Conservation (phyloP, 2,113 vertebrate species). For the Calypte anna region DNA sequence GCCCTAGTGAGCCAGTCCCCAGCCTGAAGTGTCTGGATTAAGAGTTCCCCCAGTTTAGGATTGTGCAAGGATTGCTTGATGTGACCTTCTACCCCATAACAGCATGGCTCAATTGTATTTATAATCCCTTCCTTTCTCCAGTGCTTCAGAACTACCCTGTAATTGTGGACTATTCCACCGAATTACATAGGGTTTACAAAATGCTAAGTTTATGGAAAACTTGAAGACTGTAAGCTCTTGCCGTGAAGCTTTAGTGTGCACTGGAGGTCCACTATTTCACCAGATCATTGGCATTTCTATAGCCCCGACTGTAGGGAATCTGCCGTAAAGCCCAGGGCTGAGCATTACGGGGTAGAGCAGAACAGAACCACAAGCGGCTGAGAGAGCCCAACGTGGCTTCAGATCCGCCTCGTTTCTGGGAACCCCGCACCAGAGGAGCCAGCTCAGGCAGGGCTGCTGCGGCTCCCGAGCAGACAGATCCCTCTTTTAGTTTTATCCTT, state of each 20-base stretch:
- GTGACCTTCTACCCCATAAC: neutral
- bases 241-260: neutral
- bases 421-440: no score
- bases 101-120: neutral
- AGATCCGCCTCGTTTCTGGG: fast-evolving
- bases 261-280: neutral
- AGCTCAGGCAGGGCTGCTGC: no score
- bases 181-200: neutral
- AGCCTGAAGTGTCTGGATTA: fast-evolving
- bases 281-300: fast-evolving
- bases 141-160: neutral
- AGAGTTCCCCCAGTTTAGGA: fast-evolving
- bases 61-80: neutral
- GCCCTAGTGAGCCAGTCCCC: neutral
- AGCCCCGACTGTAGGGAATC: fast-evolving
- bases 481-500: fast-evolving
- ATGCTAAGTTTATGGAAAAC: fast-evolving
- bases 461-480: no score
- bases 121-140: neutral
- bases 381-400: fast-evolving
- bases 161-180: no score
- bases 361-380: neutral
- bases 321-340: no score
- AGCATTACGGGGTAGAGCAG: no score
- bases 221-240: neutral